Base-by-base conservation (phyloP, 2,888 invertebrate genomes). In the Platycheirus rosarum region DNA sequence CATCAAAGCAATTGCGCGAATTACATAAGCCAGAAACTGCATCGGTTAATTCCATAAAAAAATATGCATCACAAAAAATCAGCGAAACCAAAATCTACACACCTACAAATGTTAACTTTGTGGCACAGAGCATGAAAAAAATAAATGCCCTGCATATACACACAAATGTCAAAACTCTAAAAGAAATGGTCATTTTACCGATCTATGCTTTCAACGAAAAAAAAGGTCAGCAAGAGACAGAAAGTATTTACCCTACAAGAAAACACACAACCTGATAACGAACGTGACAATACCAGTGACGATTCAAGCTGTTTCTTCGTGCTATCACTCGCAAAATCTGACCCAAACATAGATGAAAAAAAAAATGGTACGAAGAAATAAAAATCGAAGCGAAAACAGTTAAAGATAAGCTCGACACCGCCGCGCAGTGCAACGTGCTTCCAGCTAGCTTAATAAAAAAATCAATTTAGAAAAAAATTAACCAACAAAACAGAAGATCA, bases 311-410 rank as follows among this genome's bases (percentile, higher is more conserved):
- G 42, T 8, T 42, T 60, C 0, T 62, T 60, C 40, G 62, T 71
- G 2, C 14, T 55, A 3, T 16, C 55, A 7, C 18, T 55, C 13
- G 9, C 13, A 11, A 35, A 37, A 44, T 37, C 53, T 9, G 26
- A 37, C 2, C 55, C 48, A 8, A 48, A 69, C 8, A 55, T 55
- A 37, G 46, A 68, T 2, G 37, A 55, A 8, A 55, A 23, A n/a
- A 57, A n/a, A 69, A 60, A 18, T 69, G 69, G 69, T 48, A 57
- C 18, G 69, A 60, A 44, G 57, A 60, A 16, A 57, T 69, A n/a
- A 14, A n/a, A 20, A n/a, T 69, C 8, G 14, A 13, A 0, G 69
- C 26, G 9, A 40, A 57, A 23, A 57, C 29, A 46, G 16, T 69
- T 1, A 26, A 69, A 46, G 7, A 57, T 8, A 69, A 69, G 14